Conservation (phyloP, 2,888 invertebrate genomes). For the Marronus borbonicus region DNA sequence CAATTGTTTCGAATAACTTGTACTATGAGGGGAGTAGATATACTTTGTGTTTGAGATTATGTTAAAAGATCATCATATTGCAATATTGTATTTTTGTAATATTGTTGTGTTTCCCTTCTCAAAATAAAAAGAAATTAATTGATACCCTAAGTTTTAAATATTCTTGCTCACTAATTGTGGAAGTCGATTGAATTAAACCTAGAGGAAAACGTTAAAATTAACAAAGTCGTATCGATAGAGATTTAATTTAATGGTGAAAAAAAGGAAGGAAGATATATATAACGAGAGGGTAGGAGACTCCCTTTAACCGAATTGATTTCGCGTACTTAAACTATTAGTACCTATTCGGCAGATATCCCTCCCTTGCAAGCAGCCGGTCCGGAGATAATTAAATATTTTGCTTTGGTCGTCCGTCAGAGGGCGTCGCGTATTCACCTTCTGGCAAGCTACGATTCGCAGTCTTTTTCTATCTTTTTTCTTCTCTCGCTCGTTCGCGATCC, state of each 20-base stretch:
- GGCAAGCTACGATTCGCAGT: not conserved
- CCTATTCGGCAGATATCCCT: conserved; percentile 14
- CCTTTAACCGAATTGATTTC: conserved; percentile 33
- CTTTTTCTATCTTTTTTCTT: not conserved
- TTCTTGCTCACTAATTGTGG: too few species aligned
- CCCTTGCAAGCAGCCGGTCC: not conserved
- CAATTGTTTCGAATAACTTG: too few species aligned
- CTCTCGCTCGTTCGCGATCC: not conserved
- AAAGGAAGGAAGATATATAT: not conserved
- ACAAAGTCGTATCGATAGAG: not conserved
- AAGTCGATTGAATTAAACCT: too few species aligned
- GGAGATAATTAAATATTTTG: conserved; percentile 48
- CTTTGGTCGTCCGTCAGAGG: not conserved
- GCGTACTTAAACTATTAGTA: conserved; percentile 41
- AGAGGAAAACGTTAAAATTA: too few species aligned
- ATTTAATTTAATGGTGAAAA: not conserved
- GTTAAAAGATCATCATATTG: too few species aligned
- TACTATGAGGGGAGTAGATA: too few species aligned
- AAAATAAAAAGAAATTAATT: too few species aligned
- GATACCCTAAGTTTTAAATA: too few species aligned
- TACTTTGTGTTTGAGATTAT: too few species aligned
- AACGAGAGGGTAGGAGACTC: not conserved
- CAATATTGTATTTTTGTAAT: too few species aligned
- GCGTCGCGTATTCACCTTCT: not conserved
- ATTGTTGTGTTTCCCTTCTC: too few species aligned